Evolutionary conservation across 2,797 vertebrate species (phyloP).

Genomic region (Adelosebastes latens): DNA sequence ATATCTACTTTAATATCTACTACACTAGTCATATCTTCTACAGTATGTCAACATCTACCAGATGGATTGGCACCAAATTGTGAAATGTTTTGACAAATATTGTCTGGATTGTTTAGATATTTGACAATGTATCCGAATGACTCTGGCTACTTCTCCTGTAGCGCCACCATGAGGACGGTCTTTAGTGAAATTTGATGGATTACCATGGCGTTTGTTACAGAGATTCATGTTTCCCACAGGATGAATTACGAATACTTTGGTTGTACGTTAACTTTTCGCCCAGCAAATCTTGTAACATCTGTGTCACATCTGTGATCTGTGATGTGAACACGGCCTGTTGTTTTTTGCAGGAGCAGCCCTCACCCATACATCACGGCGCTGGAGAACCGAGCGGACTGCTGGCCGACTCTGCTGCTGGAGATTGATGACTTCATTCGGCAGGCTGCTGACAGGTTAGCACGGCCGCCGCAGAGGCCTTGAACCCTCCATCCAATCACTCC

Average conservation of each 20-base stretch:
- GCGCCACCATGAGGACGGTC: neutral
- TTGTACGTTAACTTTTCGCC: neutral
- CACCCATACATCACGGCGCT: conserved; percentile 92
- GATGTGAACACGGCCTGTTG: conserved; percentile 29
- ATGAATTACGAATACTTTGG: neutral
- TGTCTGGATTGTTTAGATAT: rapidly evolving
- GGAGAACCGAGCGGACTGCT: conserved; percentile 92
- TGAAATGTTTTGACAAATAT: neutral
- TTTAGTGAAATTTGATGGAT: neutral
- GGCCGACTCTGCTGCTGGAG: conserved; percentile 90
- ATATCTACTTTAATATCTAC: neutral
- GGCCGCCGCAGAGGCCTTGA: conserved; percentile 15
- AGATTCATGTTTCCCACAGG: neutral
- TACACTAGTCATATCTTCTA: neutral
- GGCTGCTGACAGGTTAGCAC: conserved; percentile 86
- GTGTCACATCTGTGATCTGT: neutral
- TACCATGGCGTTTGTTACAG: neutral
- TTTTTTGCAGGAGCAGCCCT: conserved; percentile 84
- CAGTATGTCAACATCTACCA: neutral
- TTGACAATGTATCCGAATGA: neutral
- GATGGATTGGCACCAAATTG: neutral
- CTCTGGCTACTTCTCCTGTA: rapidly evolving
- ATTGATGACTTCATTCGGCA: conserved; percentile 85
- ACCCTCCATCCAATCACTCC: conserved; percentile 18
- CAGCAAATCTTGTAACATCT: neutral